phyloP scores from a whole-genome alignment of 2,797 vertebrate genomes.

The Chelon labrosus region DNA sequence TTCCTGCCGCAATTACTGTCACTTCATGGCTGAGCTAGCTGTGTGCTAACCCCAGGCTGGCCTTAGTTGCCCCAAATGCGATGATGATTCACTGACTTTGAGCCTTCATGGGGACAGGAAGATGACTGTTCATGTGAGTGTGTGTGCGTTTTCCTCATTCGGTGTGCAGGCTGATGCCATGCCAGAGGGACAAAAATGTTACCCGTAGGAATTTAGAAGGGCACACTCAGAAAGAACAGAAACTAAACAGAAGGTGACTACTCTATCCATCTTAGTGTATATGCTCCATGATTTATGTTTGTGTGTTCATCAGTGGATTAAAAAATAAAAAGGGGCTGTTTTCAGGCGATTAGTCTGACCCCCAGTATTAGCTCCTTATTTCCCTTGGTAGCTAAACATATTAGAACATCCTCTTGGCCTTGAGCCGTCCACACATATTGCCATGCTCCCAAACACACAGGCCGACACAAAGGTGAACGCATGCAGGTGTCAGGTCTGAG shows the following conservation, averaged over 20 bases:
- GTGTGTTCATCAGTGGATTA: slow-evolving; percentile 41
- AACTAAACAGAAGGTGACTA: slow-evolving; percentile 21
- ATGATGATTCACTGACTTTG: slow-evolving; percentile 63
- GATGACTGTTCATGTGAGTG: slow-evolving; percentile 10
- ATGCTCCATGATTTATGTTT: slow-evolving; percentile 15
- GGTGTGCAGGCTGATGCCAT: slow-evolving; percentile 20
- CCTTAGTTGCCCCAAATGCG: slow-evolving; percentile 61
- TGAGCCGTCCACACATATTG: slow-evolving; percentile 40
- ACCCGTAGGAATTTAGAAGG: slow-evolving; percentile 45
- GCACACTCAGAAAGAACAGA: slow-evolving; percentile 23
- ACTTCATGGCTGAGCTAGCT: slow-evolving; percentile 51
- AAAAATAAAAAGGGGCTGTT: slow-evolving; percentile 62
- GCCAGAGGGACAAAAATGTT: slow-evolving; percentile 32
- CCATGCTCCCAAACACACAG: slow-evolving; percentile 23
- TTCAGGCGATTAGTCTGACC: slow-evolving; percentile 73
- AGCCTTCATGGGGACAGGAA: slow-evolving; percentile 36
- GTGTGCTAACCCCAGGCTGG: slow-evolving; percentile 42
- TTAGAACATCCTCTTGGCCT: slow-evolving; percentile 68
- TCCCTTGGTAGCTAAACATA: slow-evolving; percentile 76
- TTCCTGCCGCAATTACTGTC: slow-evolving; percentile 54
- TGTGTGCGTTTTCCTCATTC: slow-evolving; percentile 25
- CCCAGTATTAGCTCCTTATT: slow-evolving; percentile 74
- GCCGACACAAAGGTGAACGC: slow-evolving; percentile 30
- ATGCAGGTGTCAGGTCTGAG: slow-evolving; percentile 42
- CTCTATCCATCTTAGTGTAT: slow-evolving; percentile 19